Evolutionary conservation across 2,888 invertebrate genomes (phyloP).

Genomic region (Pollenia amentaria): DNA sequence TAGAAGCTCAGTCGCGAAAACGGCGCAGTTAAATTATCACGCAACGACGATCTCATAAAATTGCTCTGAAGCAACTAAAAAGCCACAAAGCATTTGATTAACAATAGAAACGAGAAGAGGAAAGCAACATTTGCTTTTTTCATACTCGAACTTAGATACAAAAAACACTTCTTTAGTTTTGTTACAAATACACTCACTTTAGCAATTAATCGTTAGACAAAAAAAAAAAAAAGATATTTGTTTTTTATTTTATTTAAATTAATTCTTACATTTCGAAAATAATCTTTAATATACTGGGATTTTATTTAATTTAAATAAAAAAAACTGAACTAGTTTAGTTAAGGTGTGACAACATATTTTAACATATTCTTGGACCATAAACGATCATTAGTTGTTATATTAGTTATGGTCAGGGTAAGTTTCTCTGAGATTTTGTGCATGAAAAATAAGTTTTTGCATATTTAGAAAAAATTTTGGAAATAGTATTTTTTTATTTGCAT

Average conservation of each 20-base stretch:
- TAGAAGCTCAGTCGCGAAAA: constrained; percentile 67
- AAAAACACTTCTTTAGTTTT: constrained; percentile 45
- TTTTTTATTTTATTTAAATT: constrained; percentile 55
- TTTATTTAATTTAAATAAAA: not conserved
- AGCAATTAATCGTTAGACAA: constrained; percentile 47
- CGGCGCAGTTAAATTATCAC: constrained; percentile 74
- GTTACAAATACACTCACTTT: constrained; percentile 56
- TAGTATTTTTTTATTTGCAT: too few relatives aligned
- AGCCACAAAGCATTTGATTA: constrained; percentile 51
- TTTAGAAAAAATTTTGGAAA: too few relatives aligned
- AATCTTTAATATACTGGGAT: constrained; percentile 43
- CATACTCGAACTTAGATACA: not conserved
- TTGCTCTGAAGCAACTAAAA: constrained; percentile 56
- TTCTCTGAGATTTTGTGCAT: too few relatives aligned
- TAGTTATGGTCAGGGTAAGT: too few relatives aligned
- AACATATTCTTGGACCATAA: constrained; percentile 22
- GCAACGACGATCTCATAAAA: constrained; percentile 71
- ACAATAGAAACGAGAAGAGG: constrained; percentile 51
- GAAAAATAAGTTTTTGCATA: too few relatives aligned
- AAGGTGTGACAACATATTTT: constrained; percentile 55
- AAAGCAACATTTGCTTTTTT: constrained; percentile 41
- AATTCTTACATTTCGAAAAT: constrained; percentile 48
- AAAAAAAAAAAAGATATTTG: constrained; percentile 11
- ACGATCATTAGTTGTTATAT: not conserved
- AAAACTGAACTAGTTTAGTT: constrained; percentile 42